A percentile compares a stretch with the other conserved stretches of the same genome.
These are phyloP conservation scores for Zophobas atratus DNA, from an alignment of 1,140 invertebrate genomes.

Conservation along the genomic window DNA sequence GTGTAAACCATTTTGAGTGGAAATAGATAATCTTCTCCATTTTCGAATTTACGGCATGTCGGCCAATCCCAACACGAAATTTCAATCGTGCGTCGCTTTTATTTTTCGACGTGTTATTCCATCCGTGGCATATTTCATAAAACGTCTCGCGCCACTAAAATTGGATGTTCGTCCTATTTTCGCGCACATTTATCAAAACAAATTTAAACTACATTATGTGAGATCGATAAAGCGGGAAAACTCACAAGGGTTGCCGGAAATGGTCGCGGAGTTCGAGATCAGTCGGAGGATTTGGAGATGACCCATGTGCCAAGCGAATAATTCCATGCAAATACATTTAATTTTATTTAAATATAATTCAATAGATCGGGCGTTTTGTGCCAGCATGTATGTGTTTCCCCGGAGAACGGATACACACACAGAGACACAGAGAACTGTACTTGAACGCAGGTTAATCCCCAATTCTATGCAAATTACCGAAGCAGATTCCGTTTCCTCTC, in stretches of 20 bases:
- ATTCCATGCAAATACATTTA: slow-evolving; percentile 36
- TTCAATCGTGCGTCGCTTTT: background rate
- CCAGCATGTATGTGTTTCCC: slow-evolving; percentile 34
- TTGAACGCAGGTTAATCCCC: slow-evolving; percentile 51
- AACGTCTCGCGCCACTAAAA: slow-evolving; percentile 1
- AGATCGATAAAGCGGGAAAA: slow-evolving; percentile 29
- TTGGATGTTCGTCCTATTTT: slow-evolving; percentile 16
- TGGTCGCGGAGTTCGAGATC: background rate
- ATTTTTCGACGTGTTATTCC: background rate
- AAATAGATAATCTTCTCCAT: background rate
- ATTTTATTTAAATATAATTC: slow-evolving; percentile 40
- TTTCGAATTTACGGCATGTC: background rate
- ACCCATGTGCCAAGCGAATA: background rate
- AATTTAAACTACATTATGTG: slow-evolving; percentile 10
- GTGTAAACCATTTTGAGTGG: too few species aligned
- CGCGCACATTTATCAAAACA: slow-evolving; percentile 14
- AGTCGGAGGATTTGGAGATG: background rate
- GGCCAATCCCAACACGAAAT: background rate
- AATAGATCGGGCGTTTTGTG: slow-evolving; percentile 33
- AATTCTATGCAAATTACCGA: slow-evolving; percentile 52
- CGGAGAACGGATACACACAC: slow-evolving; percentile 35
- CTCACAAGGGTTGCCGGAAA: slow-evolving; percentile 19
- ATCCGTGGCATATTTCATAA: background rate
- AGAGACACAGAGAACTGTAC: slow-evolving; percentile 8
- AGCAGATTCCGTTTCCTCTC: slow-evolving; percentile 46